These are phyloP conservation scores for Macaria notata DNA, from an alignment of 2,888 invertebrate species.

Conservation along the genomic window DNA sequence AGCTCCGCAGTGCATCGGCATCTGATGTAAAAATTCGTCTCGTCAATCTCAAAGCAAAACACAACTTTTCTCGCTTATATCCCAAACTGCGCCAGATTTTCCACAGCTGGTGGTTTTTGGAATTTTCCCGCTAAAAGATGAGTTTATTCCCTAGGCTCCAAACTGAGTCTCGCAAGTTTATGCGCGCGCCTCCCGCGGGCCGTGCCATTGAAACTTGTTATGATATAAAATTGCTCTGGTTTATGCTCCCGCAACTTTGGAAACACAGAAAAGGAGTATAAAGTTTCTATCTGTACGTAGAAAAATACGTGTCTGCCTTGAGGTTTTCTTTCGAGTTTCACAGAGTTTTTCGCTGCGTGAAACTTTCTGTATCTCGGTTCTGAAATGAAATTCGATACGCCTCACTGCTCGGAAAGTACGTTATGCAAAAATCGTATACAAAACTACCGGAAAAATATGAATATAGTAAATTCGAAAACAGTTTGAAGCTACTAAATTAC, in stretches of 20 bases:
- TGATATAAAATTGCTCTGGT: constrained; percentile 55
- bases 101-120: constrained; percentile 34
- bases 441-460: no score
- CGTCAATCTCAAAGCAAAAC: constrained; percentile 10
- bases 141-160: constrained; percentile 39
- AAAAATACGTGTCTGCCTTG: constrained; percentile 24
- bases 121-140: constrained; percentile 34
- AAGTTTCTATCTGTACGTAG: constrained; percentile 29
- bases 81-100: constrained; percentile 23
- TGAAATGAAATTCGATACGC: no score
- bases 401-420: no score
- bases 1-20: no score
- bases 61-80: constrained; percentile 15
- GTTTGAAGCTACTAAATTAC: no score
- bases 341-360: constrained; percentile 17
- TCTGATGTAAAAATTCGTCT: neutral
- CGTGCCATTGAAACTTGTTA: constrained; percentile 59
- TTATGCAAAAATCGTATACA: no score
- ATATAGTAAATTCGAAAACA: no score
- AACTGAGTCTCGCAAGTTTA: constrained; percentile 50
- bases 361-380: neutral
- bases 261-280: constrained; percentile 37
- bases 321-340: constrained; percentile 20
- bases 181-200: constrained; percentile 45
- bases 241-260: constrained; percentile 44